Base-by-base conservation (phyloP, 2,888 invertebrate species). In the Diarsia rubi region DNA sequence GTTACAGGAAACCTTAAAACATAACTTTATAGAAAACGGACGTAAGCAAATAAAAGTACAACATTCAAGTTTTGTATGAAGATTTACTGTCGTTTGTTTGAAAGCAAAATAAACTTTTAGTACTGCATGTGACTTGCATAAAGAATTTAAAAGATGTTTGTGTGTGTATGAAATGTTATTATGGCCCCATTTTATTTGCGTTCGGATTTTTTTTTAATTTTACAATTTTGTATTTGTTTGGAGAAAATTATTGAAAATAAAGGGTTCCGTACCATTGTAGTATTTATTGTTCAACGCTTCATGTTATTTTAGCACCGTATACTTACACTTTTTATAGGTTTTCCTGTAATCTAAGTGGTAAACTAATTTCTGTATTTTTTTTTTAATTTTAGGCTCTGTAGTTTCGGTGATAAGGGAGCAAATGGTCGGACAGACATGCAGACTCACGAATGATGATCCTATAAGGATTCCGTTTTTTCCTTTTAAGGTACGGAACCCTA, bases 1-100 rank as follows among this genome's bases (percentile, higher is more conserved):
- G 57, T 57, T 9, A 19, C 57, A 57, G 57, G 27, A 8, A 54
- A 57, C 24, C 16, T 16, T 57, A 19, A 57, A 57, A 57, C 27
- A 27, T 57, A 57, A 57, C 27, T 27, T 16, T 57, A 27, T 0
- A 16, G 4, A 57, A 67, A 59, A 37, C 37, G 21, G 24, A 45
- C 19, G 14, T 14, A 21, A 44, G 11, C 37, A 47, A 52, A 52
- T 27, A 27, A 57, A 57, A 60, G 16, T 24, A 9, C 27, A 1
- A 37, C 37, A 16, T 42, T 27, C 42, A 21, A 47, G 12, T 47
- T 69, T 63, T 42, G 54, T n/a, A 27, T 3, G 2, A n/a, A 64
- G 57, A 73, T 73, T 73, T 74, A 73, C 37, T 57, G 57, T n/a
- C 8, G 24, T 42, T 73, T 64, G 73, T 72, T 64, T 54, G 2